Percentiles rank a stretch among this genome's conserved stretches.
These are phyloP conservation scores for Argyrosomus japonicus DNA, from an alignment of 2,113 vertebrate genomes.

Conservation along the genomic window DNA sequence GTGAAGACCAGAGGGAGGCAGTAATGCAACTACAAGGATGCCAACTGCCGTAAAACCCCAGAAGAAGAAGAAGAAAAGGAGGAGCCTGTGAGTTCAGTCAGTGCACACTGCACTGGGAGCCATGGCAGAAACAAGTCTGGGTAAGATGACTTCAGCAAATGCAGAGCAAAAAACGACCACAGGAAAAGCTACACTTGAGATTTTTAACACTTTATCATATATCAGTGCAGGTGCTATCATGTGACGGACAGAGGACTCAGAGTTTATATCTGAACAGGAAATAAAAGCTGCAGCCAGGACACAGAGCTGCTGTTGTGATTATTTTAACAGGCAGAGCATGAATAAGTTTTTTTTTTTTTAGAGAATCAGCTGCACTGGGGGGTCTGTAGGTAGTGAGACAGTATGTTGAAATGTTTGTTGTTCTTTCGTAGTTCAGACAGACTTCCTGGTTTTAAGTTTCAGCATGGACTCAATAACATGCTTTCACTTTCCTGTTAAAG, in stretches of 20 bases:
- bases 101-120: no score
- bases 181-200: neutral
- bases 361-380: neutral
- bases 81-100: neutral
- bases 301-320: neutral
- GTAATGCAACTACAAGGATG: no score
- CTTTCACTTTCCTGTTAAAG: constrained; percentile 61
- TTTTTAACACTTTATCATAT: neutral
- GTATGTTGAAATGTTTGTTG: constrained; percentile 39
- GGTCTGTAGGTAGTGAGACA: neutral
- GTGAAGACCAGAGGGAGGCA: no score
- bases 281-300: neutral
- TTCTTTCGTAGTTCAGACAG: constrained; percentile 7
- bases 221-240: neutral
- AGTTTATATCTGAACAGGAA: neutral
- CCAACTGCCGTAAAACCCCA: no score
- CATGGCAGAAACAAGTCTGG: constrained; percentile 57
- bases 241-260: neutral
- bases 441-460: constrained; percentile 67
- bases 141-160: constrained; percentile 41
- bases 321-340: neutral
- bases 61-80: constrained; percentile 23
- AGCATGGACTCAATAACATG: neutral
- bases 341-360: neutral
- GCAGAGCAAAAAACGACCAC: neutral